These are phyloP conservation scores for Anolis apletophallus DNA, from an alignment of 2,797 vertebrate species.

Conservation along the genomic window DNA sequence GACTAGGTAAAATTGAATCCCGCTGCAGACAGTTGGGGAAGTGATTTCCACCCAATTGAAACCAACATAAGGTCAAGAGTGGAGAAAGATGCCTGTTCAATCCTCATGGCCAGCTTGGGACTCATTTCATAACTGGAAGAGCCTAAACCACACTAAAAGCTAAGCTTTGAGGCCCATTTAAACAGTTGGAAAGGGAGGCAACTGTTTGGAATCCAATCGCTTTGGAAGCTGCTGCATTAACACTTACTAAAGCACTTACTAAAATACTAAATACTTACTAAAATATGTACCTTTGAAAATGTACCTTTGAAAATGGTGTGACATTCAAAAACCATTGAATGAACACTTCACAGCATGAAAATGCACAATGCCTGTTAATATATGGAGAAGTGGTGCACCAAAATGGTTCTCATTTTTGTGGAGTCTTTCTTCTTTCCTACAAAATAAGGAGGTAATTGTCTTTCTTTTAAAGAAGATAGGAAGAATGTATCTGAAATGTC, in stretches of 20 bases:
- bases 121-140: slow-evolving; percentile 21
- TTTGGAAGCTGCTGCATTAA: not conserved
- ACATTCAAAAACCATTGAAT: not conserved
- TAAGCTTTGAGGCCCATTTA: not conserved
- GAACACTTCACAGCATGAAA: not conserved
- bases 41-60: slow-evolving; percentile 33
- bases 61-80: slow-evolving; percentile 26
- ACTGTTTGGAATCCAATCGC: not conserved
- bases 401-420: not conserved
- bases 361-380: not conserved
- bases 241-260: not conserved
- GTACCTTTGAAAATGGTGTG: not conserved
- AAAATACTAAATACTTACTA: not conserved
- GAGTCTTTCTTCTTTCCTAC: not conserved
- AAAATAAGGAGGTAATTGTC: not conserved
- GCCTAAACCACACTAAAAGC: not conserved
- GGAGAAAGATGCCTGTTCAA: slow-evolving; percentile 11
- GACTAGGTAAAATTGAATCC: slow-evolving; percentile 33
- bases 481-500: not conserved
- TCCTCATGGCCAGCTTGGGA: slow-evolving; percentile 13
- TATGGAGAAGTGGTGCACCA: not conserved
- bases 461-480: not conserved
- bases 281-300: not conserved
- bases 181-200: no score
- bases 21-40: slow-evolving; percentile 1